phyloP scores from a whole-genome alignment of 92 coral and sea anemone genomes.

The Porites rus region DNA sequence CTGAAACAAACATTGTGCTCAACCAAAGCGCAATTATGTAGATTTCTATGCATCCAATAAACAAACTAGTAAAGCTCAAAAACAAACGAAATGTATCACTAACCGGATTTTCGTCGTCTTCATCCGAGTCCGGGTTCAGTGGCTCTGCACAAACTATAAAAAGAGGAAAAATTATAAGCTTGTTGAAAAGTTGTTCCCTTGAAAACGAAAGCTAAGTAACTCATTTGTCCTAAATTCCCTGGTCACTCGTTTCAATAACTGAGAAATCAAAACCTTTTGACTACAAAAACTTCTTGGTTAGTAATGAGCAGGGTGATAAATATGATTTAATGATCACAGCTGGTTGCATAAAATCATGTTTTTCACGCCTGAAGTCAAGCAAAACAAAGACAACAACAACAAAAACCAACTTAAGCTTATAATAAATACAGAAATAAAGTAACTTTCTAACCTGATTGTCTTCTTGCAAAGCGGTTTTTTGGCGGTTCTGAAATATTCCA shows the following conservation, averaged over 20 bases:
- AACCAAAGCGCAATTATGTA: conserved; percentile 16
- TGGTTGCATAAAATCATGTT: background rate
- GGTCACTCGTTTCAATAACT: background rate
- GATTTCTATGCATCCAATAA: conserved; percentile 32
- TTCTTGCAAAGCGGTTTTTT: conserved; percentile 90
- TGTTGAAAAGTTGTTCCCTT: background rate
- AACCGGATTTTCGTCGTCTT: conserved; percentile 96
- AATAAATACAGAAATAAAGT: no score
- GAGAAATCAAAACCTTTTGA: background rate
- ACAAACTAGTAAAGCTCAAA: conserved; percentile 14
- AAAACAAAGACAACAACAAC: background rate
- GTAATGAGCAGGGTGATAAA: background rate
- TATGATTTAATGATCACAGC: conserved; percentile 1
- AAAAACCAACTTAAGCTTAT: background rate
- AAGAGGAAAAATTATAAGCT: background rate
- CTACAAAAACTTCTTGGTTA: background rate
- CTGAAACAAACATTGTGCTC: conserved; percentile 4
- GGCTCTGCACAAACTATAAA: conserved; percentile 97
- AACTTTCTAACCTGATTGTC: conserved; percentile 89
- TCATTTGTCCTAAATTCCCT: background rate
- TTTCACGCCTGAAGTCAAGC: background rate
- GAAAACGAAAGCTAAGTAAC: no score
- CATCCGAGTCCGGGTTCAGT: conserved; percentile 93
- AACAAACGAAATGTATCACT: conserved; percentile 27
- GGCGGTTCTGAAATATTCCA: conserved; percentile 89